phyloP scores from a whole-genome alignment of 2,797 vertebrate genomes.

The Crenuchus spilurus region DNA sequence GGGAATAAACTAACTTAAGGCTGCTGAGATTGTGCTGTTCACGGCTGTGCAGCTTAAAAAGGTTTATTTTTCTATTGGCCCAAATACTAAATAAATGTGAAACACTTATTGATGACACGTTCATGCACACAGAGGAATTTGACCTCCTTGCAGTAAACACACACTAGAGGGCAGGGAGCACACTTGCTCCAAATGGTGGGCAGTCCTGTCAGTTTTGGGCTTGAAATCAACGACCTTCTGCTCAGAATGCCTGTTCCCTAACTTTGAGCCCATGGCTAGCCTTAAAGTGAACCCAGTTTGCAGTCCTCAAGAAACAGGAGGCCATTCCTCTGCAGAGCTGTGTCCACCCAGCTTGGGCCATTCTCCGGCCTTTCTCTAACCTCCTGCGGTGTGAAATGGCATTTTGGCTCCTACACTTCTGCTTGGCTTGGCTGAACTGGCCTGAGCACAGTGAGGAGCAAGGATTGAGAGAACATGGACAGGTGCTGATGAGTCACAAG shows the following conservation, averaged over 20 bases:
- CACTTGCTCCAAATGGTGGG: too few relatives aligned
- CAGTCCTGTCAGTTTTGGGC: too few relatives aligned
- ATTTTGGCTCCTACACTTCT: background rate
- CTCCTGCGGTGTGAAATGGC: background rate
- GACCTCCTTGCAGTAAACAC: too few relatives aligned
- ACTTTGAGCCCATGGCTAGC: too few relatives aligned
- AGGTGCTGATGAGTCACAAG: constrained; percentile 4
- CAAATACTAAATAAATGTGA: too few relatives aligned
- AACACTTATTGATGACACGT: too few relatives aligned
- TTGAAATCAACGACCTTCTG: too few relatives aligned
- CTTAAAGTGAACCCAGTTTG: too few relatives aligned
- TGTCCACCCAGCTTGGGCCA: background rate
- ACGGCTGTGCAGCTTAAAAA: background rate
- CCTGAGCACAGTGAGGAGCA: background rate
- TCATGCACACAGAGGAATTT: too few relatives aligned
- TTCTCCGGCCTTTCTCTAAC: background rate
- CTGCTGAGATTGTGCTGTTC: background rate
- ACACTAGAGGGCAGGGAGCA: too few relatives aligned
- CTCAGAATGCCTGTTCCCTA: too few relatives aligned
- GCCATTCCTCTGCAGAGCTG: background rate
- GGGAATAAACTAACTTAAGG: background rate
- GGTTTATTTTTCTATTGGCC: too few relatives aligned
- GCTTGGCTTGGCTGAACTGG: background rate
- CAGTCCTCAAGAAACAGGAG: background rate
- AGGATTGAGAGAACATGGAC: background rate